A percentile compares a stretch with the other conserved stretches of the same genome.
Conservation (phyloP, 2,888 invertebrate genomes). For the Hymenopus coronatus region DNA sequence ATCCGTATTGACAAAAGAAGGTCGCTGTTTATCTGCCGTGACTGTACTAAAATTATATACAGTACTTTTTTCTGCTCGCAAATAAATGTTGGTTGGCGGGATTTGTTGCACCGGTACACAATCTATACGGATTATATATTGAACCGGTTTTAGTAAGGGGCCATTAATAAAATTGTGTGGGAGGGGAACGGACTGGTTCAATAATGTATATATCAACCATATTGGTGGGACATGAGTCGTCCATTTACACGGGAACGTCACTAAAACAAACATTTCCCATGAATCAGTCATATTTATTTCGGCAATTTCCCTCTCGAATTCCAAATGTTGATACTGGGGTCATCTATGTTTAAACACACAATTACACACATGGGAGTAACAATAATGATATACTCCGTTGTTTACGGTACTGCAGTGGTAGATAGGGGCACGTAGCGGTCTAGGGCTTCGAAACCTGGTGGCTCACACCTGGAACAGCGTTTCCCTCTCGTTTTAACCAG, state of each 20-base stretch:
- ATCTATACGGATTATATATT: not conserved
- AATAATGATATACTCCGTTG: not conserved
- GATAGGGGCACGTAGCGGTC: not conserved
- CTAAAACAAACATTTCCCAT: not conserved
- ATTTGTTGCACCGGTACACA: not conserved
- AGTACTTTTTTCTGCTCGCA: not conserved
- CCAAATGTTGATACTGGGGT: not conserved
- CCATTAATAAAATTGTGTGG: slow-evolving; percentile 4
- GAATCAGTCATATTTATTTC: not conserved
- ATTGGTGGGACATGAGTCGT: not conserved
- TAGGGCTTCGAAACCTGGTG: not conserved
- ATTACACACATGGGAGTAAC: not conserved
- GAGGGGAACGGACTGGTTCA: not conserved
- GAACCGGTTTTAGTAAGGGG: not conserved
- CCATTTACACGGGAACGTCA: not conserved
- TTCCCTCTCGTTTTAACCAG: not conserved
- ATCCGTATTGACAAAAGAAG: too few relatives aligned
- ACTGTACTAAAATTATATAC: not conserved
- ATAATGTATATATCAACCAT: not conserved
- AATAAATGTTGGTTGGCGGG: not conserved
- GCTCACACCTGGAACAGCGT: not conserved
- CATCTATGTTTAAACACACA: not conserved
- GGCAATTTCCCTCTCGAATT: not conserved
- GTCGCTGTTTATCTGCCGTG: not conserved
- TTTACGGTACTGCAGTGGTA: not conserved